Evolutionary conservation across 2,888 invertebrate species (phyloP).

Genomic region (Toxonevra muliebris): DNA sequence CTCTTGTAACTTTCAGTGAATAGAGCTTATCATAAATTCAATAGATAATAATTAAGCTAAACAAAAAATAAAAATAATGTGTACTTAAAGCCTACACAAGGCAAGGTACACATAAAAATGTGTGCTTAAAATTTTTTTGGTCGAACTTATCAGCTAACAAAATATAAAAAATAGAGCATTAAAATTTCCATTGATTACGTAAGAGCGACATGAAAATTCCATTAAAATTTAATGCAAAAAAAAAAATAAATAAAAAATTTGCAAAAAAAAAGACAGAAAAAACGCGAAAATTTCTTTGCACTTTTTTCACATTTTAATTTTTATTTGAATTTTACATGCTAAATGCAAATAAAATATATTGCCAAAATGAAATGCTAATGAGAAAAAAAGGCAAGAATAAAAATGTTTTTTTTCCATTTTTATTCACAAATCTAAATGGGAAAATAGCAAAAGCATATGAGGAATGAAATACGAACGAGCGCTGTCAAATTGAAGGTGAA

Average conservation of each 20-base stretch:
- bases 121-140: too few relatives aligned
- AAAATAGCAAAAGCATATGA: constrained; percentile 14
- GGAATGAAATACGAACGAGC: constrained; percentile 23
- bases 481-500: constrained; percentile 30
- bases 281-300: constrained; percentile 17
- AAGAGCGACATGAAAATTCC: constrained; percentile 8
- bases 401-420: neutral
- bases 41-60: constrained; percentile 10
- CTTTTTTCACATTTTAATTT: constrained; percentile 1
- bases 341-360: constrained; percentile 15
- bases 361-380: neutral
- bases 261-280: constrained; percentile 16
- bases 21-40: neutral
- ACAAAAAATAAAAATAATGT: constrained; percentile 13
- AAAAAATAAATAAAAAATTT: neutral
- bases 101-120: neutral
- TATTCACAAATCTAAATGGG: neutral
- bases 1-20: too few relatives aligned
- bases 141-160: neutral
- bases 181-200: constrained; percentile 18
- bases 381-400: constrained; percentile 1
- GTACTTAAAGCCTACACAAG: neutral
- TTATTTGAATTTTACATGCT: constrained; percentile 29
- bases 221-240: neutral
- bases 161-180: constrained; percentile 11